Conservation (phyloP, 2,797 vertebrate species). For the Notolabrus celidotus region DNA sequence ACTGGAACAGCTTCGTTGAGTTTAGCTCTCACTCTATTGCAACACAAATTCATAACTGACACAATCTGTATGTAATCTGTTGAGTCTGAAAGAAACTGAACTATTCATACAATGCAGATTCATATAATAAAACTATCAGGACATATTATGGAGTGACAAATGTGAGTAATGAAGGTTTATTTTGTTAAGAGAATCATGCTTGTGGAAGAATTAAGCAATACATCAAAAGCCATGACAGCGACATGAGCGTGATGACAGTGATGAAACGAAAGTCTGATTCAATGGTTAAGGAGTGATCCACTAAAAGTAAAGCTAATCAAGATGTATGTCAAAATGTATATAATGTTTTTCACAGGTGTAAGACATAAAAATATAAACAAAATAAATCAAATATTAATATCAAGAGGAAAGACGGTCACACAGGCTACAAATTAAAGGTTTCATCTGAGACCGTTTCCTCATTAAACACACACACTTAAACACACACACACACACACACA, state of each 20-base stretch:
- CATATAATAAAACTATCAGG: not conserved
- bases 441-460: slow-evolving; percentile 47
- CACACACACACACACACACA: slow-evolving; percentile 27
- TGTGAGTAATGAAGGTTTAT: not conserved
- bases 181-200: not conserved
- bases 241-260: slow-evolving; percentile 24
- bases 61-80: too few relatives aligned
- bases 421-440: slow-evolving; percentile 18
- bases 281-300: slow-evolving; percentile 42
- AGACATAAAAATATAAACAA: too few relatives aligned
- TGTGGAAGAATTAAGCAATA: not conserved
- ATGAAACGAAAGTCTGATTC: slow-evolving; percentile 28
- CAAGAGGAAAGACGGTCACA: too few relatives aligned
- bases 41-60: too few relatives aligned
- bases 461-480: slow-evolving; percentile 13
- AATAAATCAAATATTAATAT: too few relatives aligned
- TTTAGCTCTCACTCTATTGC: too few relatives aligned
- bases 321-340: too few relatives aligned
- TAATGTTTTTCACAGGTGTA: too few relatives aligned
- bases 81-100: too few relatives aligned
- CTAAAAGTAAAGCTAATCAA: slow-evolving; percentile 53
- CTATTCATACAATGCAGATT: too few relatives aligned
- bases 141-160: not conserved
- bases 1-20: too few relatives aligned
- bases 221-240: slow-evolving; percentile 28